phyloP scores from a whole-genome alignment of 2,888 invertebrate genomes.

The Spilosoma lubricipeda region DNA sequence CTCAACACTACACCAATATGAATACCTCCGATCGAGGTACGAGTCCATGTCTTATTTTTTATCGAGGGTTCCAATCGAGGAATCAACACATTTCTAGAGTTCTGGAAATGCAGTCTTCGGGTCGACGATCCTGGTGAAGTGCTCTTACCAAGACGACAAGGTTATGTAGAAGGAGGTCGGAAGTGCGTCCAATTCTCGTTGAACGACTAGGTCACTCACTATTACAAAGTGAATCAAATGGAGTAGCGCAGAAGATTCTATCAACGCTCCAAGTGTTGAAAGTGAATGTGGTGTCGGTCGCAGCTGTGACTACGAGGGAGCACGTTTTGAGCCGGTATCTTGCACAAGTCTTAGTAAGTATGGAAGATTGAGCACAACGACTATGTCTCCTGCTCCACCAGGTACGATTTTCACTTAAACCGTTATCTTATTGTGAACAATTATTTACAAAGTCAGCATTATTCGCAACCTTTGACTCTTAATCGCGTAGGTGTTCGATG shows the following conservation, averaged over 20 bases:
- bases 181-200: conserved; percentile 76
- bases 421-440: neutral
- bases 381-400: conserved; percentile 48
- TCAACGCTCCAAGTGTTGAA: conserved; percentile 66
- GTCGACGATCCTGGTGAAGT: conserved; percentile 54
- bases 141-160: conserved; percentile 60
- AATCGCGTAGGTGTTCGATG: conserved; percentile 30
- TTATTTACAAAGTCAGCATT: neutral
- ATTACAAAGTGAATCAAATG: conserved; percentile 66
- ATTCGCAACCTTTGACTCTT: neutral
- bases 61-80: conserved; percentile 46
- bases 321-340: conserved; percentile 20
- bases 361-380: conserved; percentile 52
- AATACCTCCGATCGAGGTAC: conserved; percentile 82
- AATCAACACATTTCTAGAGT: conserved; percentile 47
- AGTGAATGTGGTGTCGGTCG: conserved; percentile 70
- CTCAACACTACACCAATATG: conserved; percentile 72
- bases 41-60: conserved; percentile 64
- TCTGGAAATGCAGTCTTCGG: conserved; percentile 45
- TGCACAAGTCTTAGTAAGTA: conserved; percentile 59
- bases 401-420: conserved; percentile 49
- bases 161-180: conserved; percentile 74
- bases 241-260: conserved; percentile 65
- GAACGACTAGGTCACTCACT: conserved; percentile 72
- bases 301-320: conserved; percentile 25